phyloP scores from a whole-genome alignment of 92 coral and sea anemone genomes.

The Isaurus tuberculatus region DNA sequence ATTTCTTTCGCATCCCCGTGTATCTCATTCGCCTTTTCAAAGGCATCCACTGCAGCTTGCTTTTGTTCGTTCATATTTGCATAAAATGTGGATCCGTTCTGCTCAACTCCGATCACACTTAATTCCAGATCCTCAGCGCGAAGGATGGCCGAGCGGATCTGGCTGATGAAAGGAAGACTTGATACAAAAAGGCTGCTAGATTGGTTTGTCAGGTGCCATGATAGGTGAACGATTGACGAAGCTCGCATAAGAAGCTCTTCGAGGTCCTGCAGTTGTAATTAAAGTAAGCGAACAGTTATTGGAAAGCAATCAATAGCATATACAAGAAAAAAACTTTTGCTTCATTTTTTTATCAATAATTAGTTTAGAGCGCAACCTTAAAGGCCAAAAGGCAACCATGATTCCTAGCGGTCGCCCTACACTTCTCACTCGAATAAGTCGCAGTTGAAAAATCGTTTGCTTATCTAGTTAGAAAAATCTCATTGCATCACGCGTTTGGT shows the following conservation, averaged over 20 bases:
- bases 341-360: no score
- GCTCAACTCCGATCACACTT: conserved; percentile 46
- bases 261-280: neutral
- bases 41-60: conserved; percentile 62
- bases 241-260: conserved; percentile 20
- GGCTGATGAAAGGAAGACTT: conserved; percentile 64
- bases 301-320: neutral
- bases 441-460: no score
- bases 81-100: conserved; percentile 52
- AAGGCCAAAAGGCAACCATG: no score
- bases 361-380: no score
- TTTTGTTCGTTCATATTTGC: conserved; percentile 35
- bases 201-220: conserved; percentile 44
- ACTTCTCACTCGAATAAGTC: no score
- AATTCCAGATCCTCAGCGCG: conserved; percentile 64
- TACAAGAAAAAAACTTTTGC: no score
- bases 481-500: no score
- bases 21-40: conserved; percentile 54
- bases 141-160: conserved; percentile 67
- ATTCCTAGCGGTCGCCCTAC: no score
- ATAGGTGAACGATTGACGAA: neutral
- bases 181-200: conserved; percentile 56
- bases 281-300: neutral
- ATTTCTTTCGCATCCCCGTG: no score
- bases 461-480: no score